A percentile compares a stretch with the other conserved stretches of the same genome.
These are phyloP conservation scores for Notolepis coatsorum DNA, from an alignment of 2,797 vertebrate genomes.

Conservation along the genomic window DNA sequence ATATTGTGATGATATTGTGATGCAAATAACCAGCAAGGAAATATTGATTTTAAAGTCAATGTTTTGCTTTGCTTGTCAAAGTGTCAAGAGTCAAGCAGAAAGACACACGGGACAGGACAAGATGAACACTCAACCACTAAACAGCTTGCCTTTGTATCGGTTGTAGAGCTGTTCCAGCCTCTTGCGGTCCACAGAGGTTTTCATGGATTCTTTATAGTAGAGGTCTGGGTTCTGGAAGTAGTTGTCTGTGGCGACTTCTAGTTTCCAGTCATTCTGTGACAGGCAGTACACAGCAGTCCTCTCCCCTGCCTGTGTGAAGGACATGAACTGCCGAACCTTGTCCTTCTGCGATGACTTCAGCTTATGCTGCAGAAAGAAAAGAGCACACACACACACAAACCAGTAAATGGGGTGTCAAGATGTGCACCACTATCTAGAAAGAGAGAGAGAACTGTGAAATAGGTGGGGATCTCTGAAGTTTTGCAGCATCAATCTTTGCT, in stretches of 20 bases:
- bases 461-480: too few species aligned
- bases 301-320: slow-evolving; percentile 93
- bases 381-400: slow-evolving; percentile 2
- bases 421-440: too few species aligned
- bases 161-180: slow-evolving; percentile 94
- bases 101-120: too few species aligned
- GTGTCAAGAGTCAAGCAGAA: background rate
- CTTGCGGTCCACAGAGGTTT: slow-evolving; percentile 91
- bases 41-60: too few species aligned
- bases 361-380: slow-evolving; percentile 87
- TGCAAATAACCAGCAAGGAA: background rate
- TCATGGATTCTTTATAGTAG: slow-evolving; percentile 94
- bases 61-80: background rate
- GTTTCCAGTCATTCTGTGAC: slow-evolving; percentile 94
- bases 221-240: slow-evolving; percentile 93
- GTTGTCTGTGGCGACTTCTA: slow-evolving; percentile 94
- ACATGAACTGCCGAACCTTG: slow-evolving; percentile 96
- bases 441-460: too few species aligned
- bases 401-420: slow-evolving; percentile 1
- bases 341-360: slow-evolving; percentile 96
- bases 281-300: slow-evolving; percentile 93
- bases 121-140: too few species aligned
- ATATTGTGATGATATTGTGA: too few species aligned
- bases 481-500: too few species aligned
- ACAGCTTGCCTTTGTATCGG: slow-evolving; percentile 92